Conservation (phyloP, 2,797 vertebrate species). For the Heteromormyrus szaboi region DNA sequence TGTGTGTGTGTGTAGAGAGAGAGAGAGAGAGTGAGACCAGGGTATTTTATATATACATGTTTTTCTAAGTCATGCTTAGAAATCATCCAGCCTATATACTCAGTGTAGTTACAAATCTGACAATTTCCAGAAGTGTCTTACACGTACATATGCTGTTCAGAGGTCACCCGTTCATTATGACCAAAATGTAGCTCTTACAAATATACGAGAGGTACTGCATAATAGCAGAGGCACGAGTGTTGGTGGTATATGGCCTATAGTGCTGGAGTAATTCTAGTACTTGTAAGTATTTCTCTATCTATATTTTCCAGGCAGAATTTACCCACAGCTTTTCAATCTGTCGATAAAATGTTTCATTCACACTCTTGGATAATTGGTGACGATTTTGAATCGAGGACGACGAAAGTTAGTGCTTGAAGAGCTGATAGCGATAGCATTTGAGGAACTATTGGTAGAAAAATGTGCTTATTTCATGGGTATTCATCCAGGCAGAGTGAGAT, state of each 20-base stretch:
- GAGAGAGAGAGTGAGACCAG: neutral
- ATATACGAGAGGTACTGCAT: neutral
- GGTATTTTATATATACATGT: neutral
- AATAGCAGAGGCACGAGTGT: neutral
- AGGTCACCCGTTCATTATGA: neutral
- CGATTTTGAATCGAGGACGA: neutral
- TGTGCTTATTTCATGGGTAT: neutral
- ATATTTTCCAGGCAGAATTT: neutral
- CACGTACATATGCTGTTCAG: neutral
- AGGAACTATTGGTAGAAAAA: neutral
- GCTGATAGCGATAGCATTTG: neutral
- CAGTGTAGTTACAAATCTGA: neutral
- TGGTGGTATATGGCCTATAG: neutral
- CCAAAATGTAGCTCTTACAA: neutral
- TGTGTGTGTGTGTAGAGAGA: neutral
- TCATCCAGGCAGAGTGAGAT: neutral
- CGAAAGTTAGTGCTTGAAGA: neutral
- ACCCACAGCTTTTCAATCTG: neutral
- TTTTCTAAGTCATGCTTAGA: neutral
- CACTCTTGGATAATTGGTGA: neutral
- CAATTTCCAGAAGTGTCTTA: neutral
- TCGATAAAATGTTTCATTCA: conserved; percentile 3
- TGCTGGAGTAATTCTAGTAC: neutral
- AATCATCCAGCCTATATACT: neutral
- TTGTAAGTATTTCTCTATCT: neutral